These are phyloP conservation scores for Cavia porcellus DNA, from an alignment of 2,113 vertebrate species.

Conservation along the genomic window DNA sequence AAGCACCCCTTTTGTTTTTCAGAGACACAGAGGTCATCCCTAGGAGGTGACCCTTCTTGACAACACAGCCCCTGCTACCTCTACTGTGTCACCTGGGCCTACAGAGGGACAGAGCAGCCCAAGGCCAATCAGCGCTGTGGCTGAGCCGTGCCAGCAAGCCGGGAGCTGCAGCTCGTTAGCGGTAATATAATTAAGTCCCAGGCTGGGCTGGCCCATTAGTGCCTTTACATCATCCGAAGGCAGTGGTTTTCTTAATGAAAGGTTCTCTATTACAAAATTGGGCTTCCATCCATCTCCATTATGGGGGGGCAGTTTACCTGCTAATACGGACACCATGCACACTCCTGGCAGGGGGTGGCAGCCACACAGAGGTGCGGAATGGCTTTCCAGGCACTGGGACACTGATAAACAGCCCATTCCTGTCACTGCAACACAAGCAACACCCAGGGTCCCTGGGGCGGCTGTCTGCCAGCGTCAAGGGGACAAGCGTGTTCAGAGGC, in stretches of 20 bases:
- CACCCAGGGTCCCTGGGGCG: accelerated
- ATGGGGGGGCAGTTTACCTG: slow-evolving; percentile 67
- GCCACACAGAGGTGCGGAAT: accelerated
- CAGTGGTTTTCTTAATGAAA: slow-evolving; percentile 76
- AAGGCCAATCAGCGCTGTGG: not conserved
- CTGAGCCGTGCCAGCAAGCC: not conserved
- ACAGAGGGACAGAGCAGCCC: not conserved
- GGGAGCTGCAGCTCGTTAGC: not conserved
- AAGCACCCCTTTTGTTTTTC: not conserved
- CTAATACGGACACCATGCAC: not conserved
- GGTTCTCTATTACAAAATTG: slow-evolving; percentile 58
- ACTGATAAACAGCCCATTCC: not conserved
- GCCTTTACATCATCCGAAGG: slow-evolving; percentile 49
- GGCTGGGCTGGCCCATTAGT: slow-evolving; percentile 63
- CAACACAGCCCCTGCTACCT: not conserved
- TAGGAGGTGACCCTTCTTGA: not conserved
- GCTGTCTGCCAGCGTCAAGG: not conserved
- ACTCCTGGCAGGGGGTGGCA: not conserved
- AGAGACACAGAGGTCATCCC: not conserved
- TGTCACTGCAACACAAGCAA: accelerated
- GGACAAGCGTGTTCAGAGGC: not conserved
- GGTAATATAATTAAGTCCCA: slow-evolving; percentile 69
- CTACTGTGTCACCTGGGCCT: not conserved
- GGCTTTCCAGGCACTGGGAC: not conserved
- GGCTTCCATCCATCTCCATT: slow-evolving; percentile 72